Evolutionary conservation across 2,888 invertebrate species (phyloP).

Genomic region (Corythucha ciliata): DNA sequence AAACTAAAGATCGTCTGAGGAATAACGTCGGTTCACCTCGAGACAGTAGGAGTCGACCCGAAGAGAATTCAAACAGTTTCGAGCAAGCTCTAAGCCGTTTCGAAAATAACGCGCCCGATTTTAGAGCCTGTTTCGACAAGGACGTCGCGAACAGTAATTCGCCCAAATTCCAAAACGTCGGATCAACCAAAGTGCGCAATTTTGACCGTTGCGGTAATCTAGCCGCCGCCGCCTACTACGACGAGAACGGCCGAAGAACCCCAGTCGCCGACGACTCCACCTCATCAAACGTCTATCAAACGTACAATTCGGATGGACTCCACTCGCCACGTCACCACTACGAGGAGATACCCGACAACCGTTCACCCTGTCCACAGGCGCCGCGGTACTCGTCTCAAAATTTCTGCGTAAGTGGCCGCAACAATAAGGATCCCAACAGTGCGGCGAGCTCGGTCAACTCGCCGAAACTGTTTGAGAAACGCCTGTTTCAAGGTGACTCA

Average conservation of each 20-base stretch:
- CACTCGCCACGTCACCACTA: constrained; percentile 27
- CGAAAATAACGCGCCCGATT: constrained; percentile 16
- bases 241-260: neutral
- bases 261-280: neutral
- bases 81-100: constrained; percentile 14
- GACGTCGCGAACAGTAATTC: constrained; percentile 7
- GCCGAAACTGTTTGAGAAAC: constrained; percentile 25
- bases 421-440: constrained; percentile 20
- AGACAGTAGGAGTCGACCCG: constrained; percentile 1
- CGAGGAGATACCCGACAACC: constrained; percentile 26
- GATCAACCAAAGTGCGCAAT: constrained; percentile 11
- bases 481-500: constrained; percentile 22
- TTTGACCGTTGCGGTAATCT: constrained; percentile 23
- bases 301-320: constrained; percentile 23
- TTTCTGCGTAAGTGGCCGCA: constrained; percentile 16
- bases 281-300: constrained; percentile 15
- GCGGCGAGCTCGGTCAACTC: constrained; percentile 21
- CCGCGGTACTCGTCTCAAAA: constrained; percentile 20
- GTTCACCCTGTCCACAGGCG: constrained; percentile 11
- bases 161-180: constrained; percentile 1
- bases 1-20: constrained; percentile 14
- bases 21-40: constrained; percentile 15
- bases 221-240: constrained; percentile 19
- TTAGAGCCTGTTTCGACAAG: constrained; percentile 14
- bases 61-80: neutral